Evolutionary conservation across 2,113 vertebrate genomes (phyloP).

Genomic region (Clarias macrocephalus): DNA sequence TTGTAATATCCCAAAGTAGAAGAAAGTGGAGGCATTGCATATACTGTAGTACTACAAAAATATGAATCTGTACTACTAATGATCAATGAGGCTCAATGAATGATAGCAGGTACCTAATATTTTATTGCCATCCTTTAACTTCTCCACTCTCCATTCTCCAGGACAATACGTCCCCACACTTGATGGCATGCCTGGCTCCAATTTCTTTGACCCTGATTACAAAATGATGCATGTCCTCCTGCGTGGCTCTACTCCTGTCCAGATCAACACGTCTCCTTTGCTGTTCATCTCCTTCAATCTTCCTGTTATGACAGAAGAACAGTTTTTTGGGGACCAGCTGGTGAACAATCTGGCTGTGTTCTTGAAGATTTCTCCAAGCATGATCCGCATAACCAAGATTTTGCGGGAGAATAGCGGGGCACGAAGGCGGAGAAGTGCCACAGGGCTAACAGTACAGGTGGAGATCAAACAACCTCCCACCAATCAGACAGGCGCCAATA

Average conservation of each 20-base stretch:
- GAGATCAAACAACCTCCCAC: constrained; percentile 77
- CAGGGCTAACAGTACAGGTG: constrained; percentile 68
- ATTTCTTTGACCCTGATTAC: constrained; percentile 79
- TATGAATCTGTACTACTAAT: neutral
- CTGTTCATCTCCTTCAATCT: constrained; percentile 79
- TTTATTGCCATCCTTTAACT: neutral
- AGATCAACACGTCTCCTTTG: constrained; percentile 73
- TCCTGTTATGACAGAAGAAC: constrained; percentile 74
- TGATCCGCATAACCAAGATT: constrained; percentile 80
- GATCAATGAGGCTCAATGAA: neutral
- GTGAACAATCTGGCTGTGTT: constrained; percentile 78
- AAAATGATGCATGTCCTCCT: constrained; percentile 80
- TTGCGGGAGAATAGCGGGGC: constrained; percentile 54
- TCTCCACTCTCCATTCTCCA: constrained; percentile 48
- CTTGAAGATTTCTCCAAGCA: constrained; percentile 75
- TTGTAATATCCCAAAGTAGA: neutral
- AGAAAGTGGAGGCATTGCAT: neutral
- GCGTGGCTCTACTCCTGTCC: constrained; percentile 73
- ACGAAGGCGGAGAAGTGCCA: constrained; percentile 67
- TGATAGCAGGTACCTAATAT: neutral
- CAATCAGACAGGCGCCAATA: constrained; percentile 61
- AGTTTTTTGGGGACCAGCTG: constrained; percentile 77
- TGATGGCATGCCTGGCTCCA: constrained; percentile 69
- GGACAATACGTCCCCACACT: constrained; percentile 73
- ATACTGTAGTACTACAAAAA: too few relatives aligned